A percentile compares a stretch with the other conserved stretches of the same genome.
Conservation (phyloP, 35 echinoderm and acorn worm genomes). For the Lytechinus variegatus region DNA sequence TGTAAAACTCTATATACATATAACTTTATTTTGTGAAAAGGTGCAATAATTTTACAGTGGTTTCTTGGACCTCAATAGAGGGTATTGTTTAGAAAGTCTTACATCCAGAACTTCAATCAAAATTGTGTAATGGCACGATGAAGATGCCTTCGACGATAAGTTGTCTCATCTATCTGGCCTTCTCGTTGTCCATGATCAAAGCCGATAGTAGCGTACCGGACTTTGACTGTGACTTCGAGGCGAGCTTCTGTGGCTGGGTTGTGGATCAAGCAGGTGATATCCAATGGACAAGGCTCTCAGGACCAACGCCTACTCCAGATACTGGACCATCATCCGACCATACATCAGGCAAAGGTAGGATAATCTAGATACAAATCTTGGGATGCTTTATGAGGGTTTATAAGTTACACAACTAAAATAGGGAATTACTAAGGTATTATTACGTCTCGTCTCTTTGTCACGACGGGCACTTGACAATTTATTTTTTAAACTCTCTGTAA, state of each 20-base stretch:
- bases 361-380: background rate
- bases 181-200: background rate
- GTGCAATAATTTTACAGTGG: too few relatives aligned
- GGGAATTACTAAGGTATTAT: too few relatives aligned
- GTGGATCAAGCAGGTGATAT: background rate
- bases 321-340: background rate
- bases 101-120: background rate
- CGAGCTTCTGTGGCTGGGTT: background rate
- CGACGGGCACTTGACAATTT: too few relatives aligned
- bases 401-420: too few relatives aligned
- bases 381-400: background rate
- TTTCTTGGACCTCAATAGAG: background rate
- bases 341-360: background rate
- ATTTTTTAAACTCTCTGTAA: too few relatives aligned
- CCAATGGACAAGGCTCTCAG: background rate
- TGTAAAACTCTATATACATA: background rate
- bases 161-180: background rate
- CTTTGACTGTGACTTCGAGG: background rate
- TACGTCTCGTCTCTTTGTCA: too few relatives aligned
- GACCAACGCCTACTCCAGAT: background rate
- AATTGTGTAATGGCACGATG: background rate
- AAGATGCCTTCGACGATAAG: too few relatives aligned
- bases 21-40: background rate
- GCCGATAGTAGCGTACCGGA: background rate
- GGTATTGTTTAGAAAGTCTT: background rate